Evolutionary conservation across 1,140 invertebrate genomes (phyloP).

Genomic region (Sogatella furcifera): DNA sequence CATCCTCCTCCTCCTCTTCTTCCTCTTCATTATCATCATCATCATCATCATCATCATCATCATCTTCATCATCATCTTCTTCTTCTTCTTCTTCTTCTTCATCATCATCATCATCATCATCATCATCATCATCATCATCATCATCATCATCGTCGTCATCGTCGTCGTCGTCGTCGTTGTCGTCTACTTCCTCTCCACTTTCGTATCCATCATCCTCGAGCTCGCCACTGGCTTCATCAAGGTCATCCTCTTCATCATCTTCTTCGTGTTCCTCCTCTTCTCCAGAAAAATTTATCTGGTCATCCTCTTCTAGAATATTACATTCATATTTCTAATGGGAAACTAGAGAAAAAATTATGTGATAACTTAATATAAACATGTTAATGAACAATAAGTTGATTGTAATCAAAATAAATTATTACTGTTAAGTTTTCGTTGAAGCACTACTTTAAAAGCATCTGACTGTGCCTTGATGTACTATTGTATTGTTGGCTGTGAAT

Average conservation of each 20-base stretch:
- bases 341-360: no score
- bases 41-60: background rate
- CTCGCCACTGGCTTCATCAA: slow-evolving; percentile 2
- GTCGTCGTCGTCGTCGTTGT: slow-evolving; percentile 2
- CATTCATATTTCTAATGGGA: no score
- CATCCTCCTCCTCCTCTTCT: background rate
- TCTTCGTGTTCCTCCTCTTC: slow-evolving; percentile 4
- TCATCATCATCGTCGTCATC: background rate
- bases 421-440: no score
- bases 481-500: no score
- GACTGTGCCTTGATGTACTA: no score
- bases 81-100: background rate
- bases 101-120: background rate
- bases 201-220: slow-evolving; percentile 2
- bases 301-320: slow-evolving; percentile 19
- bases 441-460: no score
- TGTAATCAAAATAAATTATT: no score
- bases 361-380: background rate
- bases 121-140: slow-evolving; percentile 4
- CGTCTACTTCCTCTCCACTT: slow-evolving; percentile 1
- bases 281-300: background rate
- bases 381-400: no score
- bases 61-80: slow-evolving; percentile 1
- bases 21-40: background rate
- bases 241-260: slow-evolving; percentile 1